These are phyloP conservation scores for Pteropus alecto DNA, from an alignment of 2,113 vertebrate genomes.

Conservation along the genomic window DNA sequence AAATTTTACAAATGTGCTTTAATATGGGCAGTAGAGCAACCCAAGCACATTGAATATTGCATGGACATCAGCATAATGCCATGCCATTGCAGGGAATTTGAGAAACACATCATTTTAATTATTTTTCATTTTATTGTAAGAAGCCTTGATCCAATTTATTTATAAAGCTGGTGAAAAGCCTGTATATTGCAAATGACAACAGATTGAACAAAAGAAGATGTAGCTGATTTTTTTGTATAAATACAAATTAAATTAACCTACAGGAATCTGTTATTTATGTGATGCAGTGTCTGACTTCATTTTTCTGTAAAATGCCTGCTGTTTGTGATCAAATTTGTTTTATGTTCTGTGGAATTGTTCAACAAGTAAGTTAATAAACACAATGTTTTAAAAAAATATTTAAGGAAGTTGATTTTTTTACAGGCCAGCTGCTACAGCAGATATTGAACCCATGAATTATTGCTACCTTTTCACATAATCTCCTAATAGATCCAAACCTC, in stretches of 20 bases:
- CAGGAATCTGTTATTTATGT: slow-evolving; percentile 72
- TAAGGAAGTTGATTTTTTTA: background rate
- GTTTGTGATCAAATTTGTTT: slow-evolving; percentile 17
- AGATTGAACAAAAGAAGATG: slow-evolving; percentile 69
- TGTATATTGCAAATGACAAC: slow-evolving; percentile 50
- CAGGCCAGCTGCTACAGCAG: background rate
- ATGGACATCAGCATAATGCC: background rate
- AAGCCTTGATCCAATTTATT: slow-evolving; percentile 62
- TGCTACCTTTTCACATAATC: background rate
- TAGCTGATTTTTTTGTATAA: slow-evolving; percentile 69
- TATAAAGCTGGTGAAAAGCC: slow-evolving; percentile 54
- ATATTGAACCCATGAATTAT: background rate
- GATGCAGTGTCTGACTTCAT: slow-evolving; percentile 2
- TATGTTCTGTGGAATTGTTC: background rate
- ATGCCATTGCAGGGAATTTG: background rate
- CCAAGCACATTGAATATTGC: slow-evolving; percentile 16
- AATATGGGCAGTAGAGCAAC: background rate
- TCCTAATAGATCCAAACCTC: background rate
- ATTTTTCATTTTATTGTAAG: slow-evolving; percentile 48
- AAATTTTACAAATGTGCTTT: background rate
- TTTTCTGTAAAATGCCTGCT: slow-evolving; percentile 35
- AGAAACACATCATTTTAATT: slow-evolving; percentile 41
- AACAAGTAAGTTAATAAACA: background rate
- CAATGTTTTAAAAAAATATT: background rate
- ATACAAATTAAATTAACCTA: slow-evolving; percentile 78